Base-by-base conservation (phyloP, 1,140 invertebrate species). In the Trissolcus basalis region DNA sequence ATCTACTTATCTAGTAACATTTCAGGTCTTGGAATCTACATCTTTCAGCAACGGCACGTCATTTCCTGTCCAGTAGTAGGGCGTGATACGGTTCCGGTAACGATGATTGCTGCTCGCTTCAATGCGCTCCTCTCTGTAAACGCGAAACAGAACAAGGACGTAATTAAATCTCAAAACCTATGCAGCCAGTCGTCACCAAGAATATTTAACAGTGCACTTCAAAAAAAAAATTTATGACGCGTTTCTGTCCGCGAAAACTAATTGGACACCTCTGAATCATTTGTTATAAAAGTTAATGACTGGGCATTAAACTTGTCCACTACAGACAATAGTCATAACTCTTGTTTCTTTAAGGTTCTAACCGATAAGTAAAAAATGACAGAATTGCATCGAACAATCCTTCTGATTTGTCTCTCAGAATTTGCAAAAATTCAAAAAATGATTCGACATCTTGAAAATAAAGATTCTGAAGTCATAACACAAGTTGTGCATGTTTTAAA, bases 111-210 rank as follows among this genome's bases (percentile, higher is more conserved):
- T 47, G 67, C 67, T 56, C 70, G 78, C 47, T 79, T 59, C 74
- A 77, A 80, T 61, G 75, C 73, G 50, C 54, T 64, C 19, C 19
- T 76, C 69, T 71, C 61, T 67, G 77, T 79, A 74, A 80, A 82
- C 59, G 54, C 43, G 68, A 71, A 79, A 76, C 76, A 77, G 80
- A 68, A 81, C 80, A 78, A 81, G 80, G 81, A 74, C 80, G 68
- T 75, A 76, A 81, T 81, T 82, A 77, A 80, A 77, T 77, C 68
- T 68, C 67, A 51, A 77, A 77, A 65, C 56, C 19, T 59, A 56
- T 19, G 48, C 15, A 27, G 43, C 43, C 47, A 61, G 51, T 68
- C 45, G 39, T 44, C 50, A 32, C 65, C 50, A 50, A n/a, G 64
- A 50, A 54, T 49, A 48, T 69, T 61, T 55, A 54, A 36, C 19